Evolutionary conservation across 1,140 invertebrate species (phyloP).

Genomic region (Nilaparvata lugens): DNA sequence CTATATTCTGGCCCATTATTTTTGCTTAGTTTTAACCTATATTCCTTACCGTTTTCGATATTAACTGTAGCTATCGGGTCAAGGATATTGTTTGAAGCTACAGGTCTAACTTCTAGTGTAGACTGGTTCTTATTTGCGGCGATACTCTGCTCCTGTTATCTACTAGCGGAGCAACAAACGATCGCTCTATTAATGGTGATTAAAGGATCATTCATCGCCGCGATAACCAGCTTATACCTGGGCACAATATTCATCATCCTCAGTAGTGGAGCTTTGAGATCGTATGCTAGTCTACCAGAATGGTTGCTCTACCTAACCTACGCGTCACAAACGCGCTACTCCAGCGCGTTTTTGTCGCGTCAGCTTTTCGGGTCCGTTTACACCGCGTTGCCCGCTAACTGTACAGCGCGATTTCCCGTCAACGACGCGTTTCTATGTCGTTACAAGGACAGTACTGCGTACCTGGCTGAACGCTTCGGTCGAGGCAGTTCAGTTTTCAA

Average conservation of each 20-base stretch:
- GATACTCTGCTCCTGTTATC: slow-evolving; percentile 66
- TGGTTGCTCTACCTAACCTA: slow-evolving; percentile 74
- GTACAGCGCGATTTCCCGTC: slow-evolving; percentile 3
- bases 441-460: slow-evolving; percentile 61
- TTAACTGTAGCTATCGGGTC: slow-evolving; percentile 53
- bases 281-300: slow-evolving; percentile 55
- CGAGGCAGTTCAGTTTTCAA: slow-evolving; percentile 47
- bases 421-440: slow-evolving; percentile 43
- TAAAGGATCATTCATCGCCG: slow-evolving; percentile 62
- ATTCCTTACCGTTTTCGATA: slow-evolving; percentile 71
- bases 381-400: neutral
- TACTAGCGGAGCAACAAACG: slow-evolving; percentile 75
- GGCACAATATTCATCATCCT: slow-evolving; percentile 59
- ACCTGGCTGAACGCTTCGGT: slow-evolving; percentile 63
- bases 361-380: slow-evolving; percentile 44
- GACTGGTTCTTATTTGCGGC: slow-evolving; percentile 30
- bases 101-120: slow-evolving; percentile 20
- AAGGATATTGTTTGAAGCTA: slow-evolving; percentile 62
- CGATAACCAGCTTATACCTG: slow-evolving; percentile 65
- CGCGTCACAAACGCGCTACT: slow-evolving; percentile 64
- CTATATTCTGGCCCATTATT: slow-evolving; percentile 77
- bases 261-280: slow-evolving; percentile 63
- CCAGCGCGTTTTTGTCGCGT: slow-evolving; percentile 57
- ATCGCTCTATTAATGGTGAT: slow-evolving; percentile 72
- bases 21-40: slow-evolving; percentile 65